Conservation (phyloP, 2,113 vertebrate genomes). For the Neolamprologus sp. region DNA sequence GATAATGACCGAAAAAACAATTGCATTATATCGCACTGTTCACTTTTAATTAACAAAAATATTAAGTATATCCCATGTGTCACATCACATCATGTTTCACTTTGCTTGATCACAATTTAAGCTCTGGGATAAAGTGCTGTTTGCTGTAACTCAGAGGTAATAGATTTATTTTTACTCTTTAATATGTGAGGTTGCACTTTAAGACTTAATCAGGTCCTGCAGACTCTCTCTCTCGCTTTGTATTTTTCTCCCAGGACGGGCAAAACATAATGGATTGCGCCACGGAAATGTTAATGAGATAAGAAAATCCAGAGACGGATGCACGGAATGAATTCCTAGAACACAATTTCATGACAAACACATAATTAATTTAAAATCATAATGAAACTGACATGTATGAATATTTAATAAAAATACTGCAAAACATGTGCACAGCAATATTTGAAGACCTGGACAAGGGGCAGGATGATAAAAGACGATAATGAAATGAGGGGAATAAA, state of each 20-base stretch:
- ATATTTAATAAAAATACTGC: background rate
- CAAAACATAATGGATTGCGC: conserved; percentile 2
- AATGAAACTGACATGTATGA: background rate
- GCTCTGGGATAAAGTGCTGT: background rate
- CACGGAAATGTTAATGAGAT: conserved; percentile 2
- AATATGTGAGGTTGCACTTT: background rate
- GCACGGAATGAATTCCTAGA: conserved; percentile 7
- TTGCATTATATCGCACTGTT: background rate
- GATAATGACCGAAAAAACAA: background rate
- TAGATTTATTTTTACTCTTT: background rate
- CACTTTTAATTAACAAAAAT: background rate
- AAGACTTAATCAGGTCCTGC: conserved; percentile 24
- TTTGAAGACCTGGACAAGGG: background rate
- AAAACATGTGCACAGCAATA: background rate
- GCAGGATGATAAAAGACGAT: background rate
- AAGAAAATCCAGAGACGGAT: background rate
- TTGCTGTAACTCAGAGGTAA: background rate
- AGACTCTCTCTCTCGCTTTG: background rate
- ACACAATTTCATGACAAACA: background rate
- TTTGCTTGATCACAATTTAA: background rate
- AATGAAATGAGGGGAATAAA: conserved; percentile 1
- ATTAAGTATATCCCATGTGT: background rate
- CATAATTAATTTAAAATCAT: background rate
- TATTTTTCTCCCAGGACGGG: background rate
- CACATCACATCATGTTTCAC: background rate